Base-by-base conservation (phyloP, 2,888 invertebrate species). In the Spodoptera picta region DNA sequence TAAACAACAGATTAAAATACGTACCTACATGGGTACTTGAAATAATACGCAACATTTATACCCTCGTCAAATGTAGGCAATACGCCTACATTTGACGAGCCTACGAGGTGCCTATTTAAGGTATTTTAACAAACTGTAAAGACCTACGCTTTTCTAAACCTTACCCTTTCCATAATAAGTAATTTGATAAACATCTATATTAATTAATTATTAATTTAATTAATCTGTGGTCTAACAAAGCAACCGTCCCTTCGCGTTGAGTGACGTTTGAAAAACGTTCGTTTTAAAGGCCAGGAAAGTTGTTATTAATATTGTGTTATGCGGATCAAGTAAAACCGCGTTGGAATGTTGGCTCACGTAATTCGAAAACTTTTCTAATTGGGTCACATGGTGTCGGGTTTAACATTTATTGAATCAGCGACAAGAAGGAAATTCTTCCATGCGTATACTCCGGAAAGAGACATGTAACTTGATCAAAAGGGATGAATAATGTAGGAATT, bases 301-400 rank as follows among this genome's bases (percentile, higher is more conserved):
- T 64, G 54, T 65, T 69, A 68, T 60, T 55, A 58, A 60, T 67
- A 68, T 67, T 65, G 65, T 54, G 56, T 77, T 57, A 65, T 58
- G 47, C 53, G 52, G 54, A 58, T 65, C 62, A 69, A 60, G 56
- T 64, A 19, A 52, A 66, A 65, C 58, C 49, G 31, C 55, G 41
- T 43, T 55, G 54, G 52, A 61, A 62, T 70, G 58, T 65, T 75
- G 59, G 52, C 79, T 60, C 62, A 67, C 74, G 67, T 74, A 81
- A 84, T 77, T 78, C 76, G 74, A 63, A 81, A 84, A 84, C 70
- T 85, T 83, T 76, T 72, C 73, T 82, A 86, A 86, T 85, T 86
- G 79, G 83, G 82, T 81, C 82, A 80, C 79, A 81, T 75, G 76
- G 73, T 65, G 74, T 75, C 49, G 59, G 43, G 55, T 62, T 62